Evolutionary conservation across 2,888 invertebrate species (phyloP).

Genomic region (Drosophila lutescens): DNA sequence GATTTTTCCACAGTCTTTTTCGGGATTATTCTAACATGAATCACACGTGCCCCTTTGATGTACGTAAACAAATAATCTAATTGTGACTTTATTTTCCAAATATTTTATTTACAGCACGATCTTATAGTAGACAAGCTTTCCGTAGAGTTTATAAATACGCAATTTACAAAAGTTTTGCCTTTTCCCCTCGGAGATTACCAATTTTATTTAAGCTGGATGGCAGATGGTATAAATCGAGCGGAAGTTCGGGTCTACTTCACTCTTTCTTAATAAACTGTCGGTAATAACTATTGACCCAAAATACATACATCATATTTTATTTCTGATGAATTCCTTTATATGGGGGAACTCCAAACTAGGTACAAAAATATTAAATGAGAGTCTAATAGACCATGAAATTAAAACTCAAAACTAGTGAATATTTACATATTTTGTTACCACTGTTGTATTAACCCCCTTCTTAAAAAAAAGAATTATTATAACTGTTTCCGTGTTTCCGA

Average conservation of each 20-base stretch:
- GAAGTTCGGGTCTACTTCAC: slow-evolving; percentile 2
- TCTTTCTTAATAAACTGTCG: not conserved
- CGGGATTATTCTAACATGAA: slow-evolving; percentile 18
- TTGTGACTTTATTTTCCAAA: not conserved
- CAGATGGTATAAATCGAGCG: not conserved
- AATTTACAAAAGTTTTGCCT: slow-evolving; percentile 9
- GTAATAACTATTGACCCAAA: not conserved
- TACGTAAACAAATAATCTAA: not conserved
- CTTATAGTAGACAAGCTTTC: slow-evolving; percentile 33
- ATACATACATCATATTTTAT: too few relatives aligned
- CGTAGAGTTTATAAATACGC: slow-evolving; percentile 9
- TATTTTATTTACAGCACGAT: slow-evolving; percentile 13
- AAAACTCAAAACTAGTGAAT: too few relatives aligned
- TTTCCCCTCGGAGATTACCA: slow-evolving; percentile 30
- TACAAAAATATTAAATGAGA: too few relatives aligned
- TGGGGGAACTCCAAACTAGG: too few relatives aligned
- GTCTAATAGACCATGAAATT: too few relatives aligned
- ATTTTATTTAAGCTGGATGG: not conserved
- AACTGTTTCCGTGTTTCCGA: too few relatives aligned
- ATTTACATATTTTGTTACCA: too few relatives aligned
- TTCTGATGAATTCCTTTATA: too few relatives aligned
- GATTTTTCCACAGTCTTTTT: slow-evolving; percentile 15
- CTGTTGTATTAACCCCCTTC: too few relatives aligned
- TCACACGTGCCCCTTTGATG: slow-evolving; percentile 17
- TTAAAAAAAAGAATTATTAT: too few relatives aligned